Percentiles rank a stretch among this genome's conserved stretches.
Evolutionary conservation across 2,113 vertebrate genomes (phyloP).

Genomic region (Lanius ludovicianus): DNA sequence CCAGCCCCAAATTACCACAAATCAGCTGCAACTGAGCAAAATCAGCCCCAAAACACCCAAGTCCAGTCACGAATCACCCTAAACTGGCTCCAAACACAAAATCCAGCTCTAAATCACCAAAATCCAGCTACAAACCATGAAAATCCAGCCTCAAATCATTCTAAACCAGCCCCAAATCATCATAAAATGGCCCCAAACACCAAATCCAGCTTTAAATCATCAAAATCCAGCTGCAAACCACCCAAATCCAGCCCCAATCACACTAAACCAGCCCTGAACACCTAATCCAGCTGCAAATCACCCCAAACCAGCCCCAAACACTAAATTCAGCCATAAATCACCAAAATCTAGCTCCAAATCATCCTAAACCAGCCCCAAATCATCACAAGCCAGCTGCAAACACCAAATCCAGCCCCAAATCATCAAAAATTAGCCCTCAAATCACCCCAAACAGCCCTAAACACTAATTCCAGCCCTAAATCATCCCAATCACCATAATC

Average conservation of each 20-base stretch:
- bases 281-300: not conserved
- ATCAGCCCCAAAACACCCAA: not conserved
- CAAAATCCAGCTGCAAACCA: not conserved
- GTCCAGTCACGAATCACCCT: not conserved
- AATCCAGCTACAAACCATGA: too few relatives aligned
- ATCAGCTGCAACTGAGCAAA: not conserved
- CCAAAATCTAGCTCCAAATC: not conserved
- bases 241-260: not conserved
- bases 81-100: too few relatives aligned
- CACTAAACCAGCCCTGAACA: too few relatives aligned
- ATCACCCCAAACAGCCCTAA: too few relatives aligned
- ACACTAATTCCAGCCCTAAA: not conserved
- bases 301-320: not conserved
- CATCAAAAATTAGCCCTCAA: too few relatives aligned
- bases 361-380: too few relatives aligned
- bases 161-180: not conserved
- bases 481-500: not conserved
- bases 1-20: not conserved
- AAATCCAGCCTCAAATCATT: not conserved
- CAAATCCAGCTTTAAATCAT: fast-evolving
- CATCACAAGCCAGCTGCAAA: not conserved
- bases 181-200: not conserved
- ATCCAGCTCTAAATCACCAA: too few relatives aligned
- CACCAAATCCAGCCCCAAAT: not conserved
- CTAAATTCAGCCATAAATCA: not conserved